These are phyloP conservation scores for Rhinatrema bivittatum DNA, from an alignment of 2,797 vertebrate species.

Conservation along the genomic window DNA sequence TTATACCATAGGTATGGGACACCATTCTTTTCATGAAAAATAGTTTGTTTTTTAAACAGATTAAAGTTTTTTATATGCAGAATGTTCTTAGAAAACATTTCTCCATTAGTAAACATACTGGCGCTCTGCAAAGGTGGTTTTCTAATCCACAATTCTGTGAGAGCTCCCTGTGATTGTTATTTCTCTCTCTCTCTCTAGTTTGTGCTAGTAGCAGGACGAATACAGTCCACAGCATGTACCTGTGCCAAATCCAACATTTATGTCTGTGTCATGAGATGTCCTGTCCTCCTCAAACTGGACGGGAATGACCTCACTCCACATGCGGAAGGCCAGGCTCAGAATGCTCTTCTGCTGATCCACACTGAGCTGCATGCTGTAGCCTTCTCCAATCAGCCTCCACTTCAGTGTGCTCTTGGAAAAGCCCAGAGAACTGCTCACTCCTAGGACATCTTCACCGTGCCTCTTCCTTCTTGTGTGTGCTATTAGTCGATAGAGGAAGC, in stretches of 20 bases:
- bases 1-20: too few relatives aligned
- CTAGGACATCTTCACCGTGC: not conserved
- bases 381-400: slow-evolving; percentile 22
- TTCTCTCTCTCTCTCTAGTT: too few relatives aligned
- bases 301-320: slow-evolving; percentile 26
- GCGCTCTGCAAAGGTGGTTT: too few relatives aligned
- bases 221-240: slow-evolving; percentile 1
- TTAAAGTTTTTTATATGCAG: too few relatives aligned
- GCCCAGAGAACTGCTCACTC: not conserved
- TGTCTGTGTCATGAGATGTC: slow-evolving; percentile 17
- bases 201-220: too few relatives aligned
- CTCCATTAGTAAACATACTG: too few relatives aligned
- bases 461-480: slow-evolving; percentile 10
- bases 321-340: slow-evolving; percentile 16
- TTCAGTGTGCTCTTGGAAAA: slow-evolving; percentile 17
- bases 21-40: too few relatives aligned
- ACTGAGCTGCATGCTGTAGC: slow-evolving; percentile 16
- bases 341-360: slow-evolving; percentile 15
- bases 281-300: slow-evolving; percentile 22
- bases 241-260: slow-evolving; percentile 25
- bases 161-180: too few relatives aligned
- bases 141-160: too few relatives aligned
- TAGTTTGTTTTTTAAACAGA: too few relatives aligned
- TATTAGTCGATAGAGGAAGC: slow-evolving; percentile 7
- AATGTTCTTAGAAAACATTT: too few relatives aligned